Base-by-base conservation (phyloP, 2,113 vertebrate genomes). In the Tringa solitaria region DNA sequence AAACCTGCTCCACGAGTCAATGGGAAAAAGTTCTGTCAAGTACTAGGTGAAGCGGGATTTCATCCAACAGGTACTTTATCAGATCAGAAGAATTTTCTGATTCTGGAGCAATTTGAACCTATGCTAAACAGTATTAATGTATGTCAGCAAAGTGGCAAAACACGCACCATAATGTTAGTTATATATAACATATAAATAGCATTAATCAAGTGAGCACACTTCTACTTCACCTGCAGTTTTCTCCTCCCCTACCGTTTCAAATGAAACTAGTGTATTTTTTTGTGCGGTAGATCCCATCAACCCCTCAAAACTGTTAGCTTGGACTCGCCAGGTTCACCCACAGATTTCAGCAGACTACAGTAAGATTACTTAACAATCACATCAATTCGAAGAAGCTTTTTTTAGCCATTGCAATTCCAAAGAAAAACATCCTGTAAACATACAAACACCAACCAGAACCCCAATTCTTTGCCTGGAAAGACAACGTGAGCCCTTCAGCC, bases 51-150 rank as follows among this genome's bases (percentile, higher is more conserved):
- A 60, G 37, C 18, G 79, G 37, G 21, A 72, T 78, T 75, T 89
- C 37, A 53, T 43, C 32, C n/a, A 41, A 0, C 11, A 17, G 14
- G 3, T 18, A 10, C 3, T 4, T 64, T 70, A 59, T n/a, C 32
- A 65, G 26, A 26, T 35, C 18, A 61, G 30, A 33, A 43, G 2
- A 30, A 39, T 2, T 46, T 82, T 79, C 53, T 64, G 18, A 3
- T 41, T 28, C 10, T 60, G n/a, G 8, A 54, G 7, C 60, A 89
- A n/a, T 16, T 18, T 61, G 73, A 89, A 67, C 5, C 4, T 33
- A 12, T 21, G 26, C 8, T 28, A 60, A 84, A 12, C 8, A 20
- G 7, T 35, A 78, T 50, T 20, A 12, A 48, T 3, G 5, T 35
- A 19, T 1, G 7, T 22, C 48, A 73, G 32, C 12, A 26, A 75